Evolutionary conservation across 1,140 invertebrate species (phyloP).

Genomic region (Phortica variegata): DNA sequence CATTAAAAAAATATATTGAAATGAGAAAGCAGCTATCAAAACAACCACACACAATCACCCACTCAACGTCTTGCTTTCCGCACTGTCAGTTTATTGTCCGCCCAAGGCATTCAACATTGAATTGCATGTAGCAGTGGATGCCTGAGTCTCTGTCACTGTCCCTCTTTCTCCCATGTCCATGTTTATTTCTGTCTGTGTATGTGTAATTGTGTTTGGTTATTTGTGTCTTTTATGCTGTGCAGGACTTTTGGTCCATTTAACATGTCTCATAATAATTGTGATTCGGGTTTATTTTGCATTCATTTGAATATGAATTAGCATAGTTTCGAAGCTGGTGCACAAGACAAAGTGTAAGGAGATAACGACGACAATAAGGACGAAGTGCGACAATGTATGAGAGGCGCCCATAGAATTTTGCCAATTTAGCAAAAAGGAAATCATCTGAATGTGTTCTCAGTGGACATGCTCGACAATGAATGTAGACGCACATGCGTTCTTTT

Average conservation of each 20-base stretch:
- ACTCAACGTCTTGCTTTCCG: no score
- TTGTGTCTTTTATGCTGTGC: conserved; percentile 28
- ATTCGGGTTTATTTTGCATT: conserved; percentile 54
- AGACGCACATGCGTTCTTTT: conserved; percentile 16
- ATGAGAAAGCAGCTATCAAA: no score
- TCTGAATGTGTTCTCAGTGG: conserved; percentile 36
- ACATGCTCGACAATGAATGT: conserved; percentile 22
- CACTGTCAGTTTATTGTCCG: no score
- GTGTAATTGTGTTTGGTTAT: conserved; percentile 6
- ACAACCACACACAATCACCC: no score
- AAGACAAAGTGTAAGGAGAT: conserved; percentile 4
- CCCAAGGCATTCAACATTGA: no score
- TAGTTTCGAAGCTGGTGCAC: conserved; percentile 38
- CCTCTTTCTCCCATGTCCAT: background rate
- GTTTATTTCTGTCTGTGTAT: conserved; percentile 9
- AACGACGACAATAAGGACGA: conserved; percentile 7
- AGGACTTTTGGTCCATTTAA: conserved; percentile 57
- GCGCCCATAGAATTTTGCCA: conserved; percentile 43
- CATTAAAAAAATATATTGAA: no score
- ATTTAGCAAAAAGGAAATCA: conserved; percentile 50
- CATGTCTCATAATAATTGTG: conserved; percentile 56
- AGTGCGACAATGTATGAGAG: conserved; percentile 1
- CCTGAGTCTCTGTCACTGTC: no score
- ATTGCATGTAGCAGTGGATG: no score
- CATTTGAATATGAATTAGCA: conserved; percentile 56